Evolutionary conservation across 2,113 vertebrate species (phyloP).

Genomic region (Felis catus): F.catus_Fca126_mat1.0 CM031418.1:132837501-132838000

Average conservation of each 20-base stretch:
- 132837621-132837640: neutral
- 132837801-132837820: neutral
- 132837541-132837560: neutral
- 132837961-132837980: neutral
- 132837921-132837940: neutral
- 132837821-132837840: neutral
- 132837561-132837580: neutral
- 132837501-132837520: neutral
- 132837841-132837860: neutral
- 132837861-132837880: neutral
- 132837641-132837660: neutral
- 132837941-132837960: neutral
- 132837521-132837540: neutral
- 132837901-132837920: neutral
- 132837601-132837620: neutral
- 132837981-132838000: neutral
- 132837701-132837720: neutral
- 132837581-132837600: neutral
- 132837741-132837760: neutral
- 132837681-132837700: conserved; percentile 32
- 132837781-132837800: neutral
- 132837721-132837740: neutral
- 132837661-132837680: neutral
- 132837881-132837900: neutral
- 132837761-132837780: neutral